Base-by-base conservation (phyloP, 1,140 invertebrate genomes). In the Lineus longissimus region DNA sequence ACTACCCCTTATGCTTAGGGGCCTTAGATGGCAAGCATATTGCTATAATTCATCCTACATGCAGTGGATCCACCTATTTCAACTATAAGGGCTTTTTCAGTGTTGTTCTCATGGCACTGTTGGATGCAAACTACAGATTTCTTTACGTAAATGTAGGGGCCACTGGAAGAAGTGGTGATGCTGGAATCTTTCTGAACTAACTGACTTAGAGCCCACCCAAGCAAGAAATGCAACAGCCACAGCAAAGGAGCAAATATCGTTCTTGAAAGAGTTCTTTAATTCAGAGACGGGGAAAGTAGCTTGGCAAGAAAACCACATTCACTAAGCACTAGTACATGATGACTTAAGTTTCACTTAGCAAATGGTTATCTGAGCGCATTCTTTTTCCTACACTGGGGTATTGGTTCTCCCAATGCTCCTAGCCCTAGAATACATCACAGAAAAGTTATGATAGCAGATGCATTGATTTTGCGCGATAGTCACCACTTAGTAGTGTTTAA, bases 11-110 rank as follows among this genome's bases (percentile, higher is more conserved):
- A 7, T 51, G 47, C n/a, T 23, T 51, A n/a, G 47, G 47, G 6
- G 47, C 47, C 9, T 51, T 51, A n/a, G 47, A 51, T n/a, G 47
- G 47, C 47, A 51, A 51, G n/a, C 47, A 51, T 27, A 51, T 51
- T 23, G 19, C 9, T 23, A 51, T 51, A 6, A 4, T 6, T 9
- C 47, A 4, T 6, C 47, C 47, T 4, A 27, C 6, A 19, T n/a
- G n/a, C n/a, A 7, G 6, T 4, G 47, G 47, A 23, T 51, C 47
- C n/a, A n/a, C 6, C 4, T 51, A 7, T n/a, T 51, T 51, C 25
- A 51, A 51, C 25, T 51, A 51, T n/a, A 51, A 51, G 25, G 6
- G n/a, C 4, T 7, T n/a, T 4, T 51, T 51, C 47, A 51, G 47
- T n/a, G n/a, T 51, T 7, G 47, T 51, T 7, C 25, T 51, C 9